Evolutionary conservation across 2,113 vertebrate genomes (phyloP).

Genomic region (Vidua chalybeata): DNA sequence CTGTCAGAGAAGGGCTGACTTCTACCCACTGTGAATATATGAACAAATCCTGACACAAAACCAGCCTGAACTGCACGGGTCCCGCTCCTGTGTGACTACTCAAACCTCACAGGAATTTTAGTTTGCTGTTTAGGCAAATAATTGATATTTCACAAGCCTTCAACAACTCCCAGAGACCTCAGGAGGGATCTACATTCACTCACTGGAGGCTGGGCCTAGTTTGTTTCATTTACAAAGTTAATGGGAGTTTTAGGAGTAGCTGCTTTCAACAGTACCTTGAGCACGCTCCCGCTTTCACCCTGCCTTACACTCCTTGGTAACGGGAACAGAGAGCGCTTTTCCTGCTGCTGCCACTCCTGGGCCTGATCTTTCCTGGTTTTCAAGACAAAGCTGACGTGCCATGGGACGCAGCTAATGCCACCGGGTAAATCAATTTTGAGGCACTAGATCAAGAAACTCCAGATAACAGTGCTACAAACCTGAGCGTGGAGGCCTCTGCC

Average conservation of each 20-base stretch:
- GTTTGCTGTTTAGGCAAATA: background rate
- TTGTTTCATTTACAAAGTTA: background rate
- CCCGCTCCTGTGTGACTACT: background rate
- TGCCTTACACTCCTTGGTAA: background rate
- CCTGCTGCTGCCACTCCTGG: background rate
- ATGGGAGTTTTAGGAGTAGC: background rate
- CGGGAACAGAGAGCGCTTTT: background rate
- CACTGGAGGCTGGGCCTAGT: background rate
- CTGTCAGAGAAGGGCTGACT: background rate
- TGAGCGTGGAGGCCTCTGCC: background rate
- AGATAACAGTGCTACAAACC: background rate
- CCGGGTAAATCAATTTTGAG: background rate
- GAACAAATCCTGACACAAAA: background rate
- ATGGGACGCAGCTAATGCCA: background rate
- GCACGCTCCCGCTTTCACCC: background rate
- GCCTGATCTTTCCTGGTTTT: background rate
- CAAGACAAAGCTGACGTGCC: background rate
- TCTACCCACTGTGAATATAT: background rate
- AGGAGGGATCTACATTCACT: background rate
- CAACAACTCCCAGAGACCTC: background rate
- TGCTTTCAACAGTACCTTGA: background rate
- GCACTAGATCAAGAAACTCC: background rate
- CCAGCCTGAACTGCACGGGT: rapidly evolving
- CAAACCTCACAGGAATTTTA: background rate
- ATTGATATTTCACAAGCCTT: background rate